Percentiles rank a stretch among this genome's conserved stretches.
Evolutionary conservation across 2,113 vertebrate genomes (phyloP).

Genomic region (Callopanchax toddi): DNA sequence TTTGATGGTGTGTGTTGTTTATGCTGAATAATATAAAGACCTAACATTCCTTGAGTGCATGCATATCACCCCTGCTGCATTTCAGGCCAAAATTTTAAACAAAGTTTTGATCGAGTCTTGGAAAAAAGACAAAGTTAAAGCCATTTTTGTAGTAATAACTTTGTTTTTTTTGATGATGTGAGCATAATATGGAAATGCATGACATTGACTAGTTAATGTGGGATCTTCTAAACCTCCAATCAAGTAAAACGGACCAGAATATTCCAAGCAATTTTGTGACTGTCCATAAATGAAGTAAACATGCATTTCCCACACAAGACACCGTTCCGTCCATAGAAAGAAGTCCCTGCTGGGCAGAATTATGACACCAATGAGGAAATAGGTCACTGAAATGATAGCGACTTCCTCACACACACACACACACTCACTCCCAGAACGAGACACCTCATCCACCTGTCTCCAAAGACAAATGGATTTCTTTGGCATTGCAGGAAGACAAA

Average conservation of each 20-base stretch:
- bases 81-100: no score
- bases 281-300: no score
- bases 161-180: no score
- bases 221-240: not conserved
- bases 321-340: slow-evolving; percentile 48
- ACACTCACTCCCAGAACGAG: slow-evolving; percentile 26
- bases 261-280: no score
- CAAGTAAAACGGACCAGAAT: not conserved
- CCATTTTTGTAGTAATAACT: no score
- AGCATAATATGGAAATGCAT: no score
- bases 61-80: no score
- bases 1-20: not conserved
- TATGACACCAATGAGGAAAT: slow-evolving; percentile 62
- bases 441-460: slow-evolving; percentile 46
- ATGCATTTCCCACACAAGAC: no score
- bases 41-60: no score
- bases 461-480: slow-evolving; percentile 54
- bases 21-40: no score
- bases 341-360: slow-evolving; percentile 32
- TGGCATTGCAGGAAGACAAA: slow-evolving; percentile 58
- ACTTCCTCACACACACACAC: slow-evolving; percentile 43
- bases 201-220: not conserved
- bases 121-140: no score
- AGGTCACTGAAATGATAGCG: slow-evolving; percentile 32
- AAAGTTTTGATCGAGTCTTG: no score